Evolutionary conservation across 2,113 vertebrate genomes (phyloP), one percentile per base, ranked within the genome.

Genomic region (Atlantisia rogersi): DNA sequence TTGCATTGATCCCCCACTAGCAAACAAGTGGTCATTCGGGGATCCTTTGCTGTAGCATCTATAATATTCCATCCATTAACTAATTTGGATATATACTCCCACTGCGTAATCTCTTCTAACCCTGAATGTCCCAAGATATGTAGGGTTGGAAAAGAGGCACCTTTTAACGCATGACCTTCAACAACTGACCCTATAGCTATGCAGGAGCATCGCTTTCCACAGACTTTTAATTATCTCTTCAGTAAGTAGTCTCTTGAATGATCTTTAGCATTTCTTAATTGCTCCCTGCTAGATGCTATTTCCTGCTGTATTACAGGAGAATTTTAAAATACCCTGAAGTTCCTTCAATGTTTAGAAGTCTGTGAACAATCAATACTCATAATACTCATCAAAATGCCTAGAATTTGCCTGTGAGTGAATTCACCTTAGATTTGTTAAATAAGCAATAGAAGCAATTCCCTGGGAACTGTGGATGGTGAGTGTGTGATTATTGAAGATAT

Each of bases 201-300:
- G 11, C 35, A 64, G 69, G 68, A 52, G 60, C 31, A 74, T 80
- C 44, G 81, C 25, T 88, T 86, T 81, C 60, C 39, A 39, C 37
- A 78, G 42, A 52, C 20, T 91, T 92, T 80, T 68, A 78, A 87
- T 92, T 86, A 37, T 84, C 70, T 78, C 64, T 93, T 88, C 52
- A 64, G 24, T 86, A 94, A 74, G 59, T 17, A 74, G 40, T 53
- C 53, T 69, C 59, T 70, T 69, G 68, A 77, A 82, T 63, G 60
- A 75, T 94, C n/a, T 78, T 84, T n/a, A 78, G 65, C 9, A 81
- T 75, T 90, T 92, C 9, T 7, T 56, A 70, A 55, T 74, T 83
- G 44, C 11, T 70, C 15, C 29, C 35, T 84, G 11, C 12, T 68
- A 78, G 69, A 48, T 94, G 46, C 60, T 10, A 60, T 87, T 91